Percentiles rank a stretch among this genome's conserved stretches.
phyloP scores from a whole-genome alignment of 2,797 vertebrate species.

The Salarias fasciatus region DNA sequence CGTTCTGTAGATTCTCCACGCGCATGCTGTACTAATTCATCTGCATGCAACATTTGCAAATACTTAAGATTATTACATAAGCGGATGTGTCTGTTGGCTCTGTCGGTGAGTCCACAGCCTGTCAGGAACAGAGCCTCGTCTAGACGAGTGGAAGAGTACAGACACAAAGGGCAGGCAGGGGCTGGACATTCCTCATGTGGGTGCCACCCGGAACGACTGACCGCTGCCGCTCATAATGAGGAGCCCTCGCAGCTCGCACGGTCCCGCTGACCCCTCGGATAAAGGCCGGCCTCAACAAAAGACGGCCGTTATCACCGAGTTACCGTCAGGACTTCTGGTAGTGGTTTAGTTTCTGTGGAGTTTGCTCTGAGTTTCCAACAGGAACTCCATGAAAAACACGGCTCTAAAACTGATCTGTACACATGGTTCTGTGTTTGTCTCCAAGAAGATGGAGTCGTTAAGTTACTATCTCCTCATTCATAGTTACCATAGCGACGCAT shows the following conservation, averaged over 20 bases:
- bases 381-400: no score
- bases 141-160: constrained; percentile 48
- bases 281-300: constrained; percentile 56
- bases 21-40: background rate
- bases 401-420: no score
- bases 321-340: constrained; percentile 23
- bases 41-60: background rate
- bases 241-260: constrained; percentile 44
- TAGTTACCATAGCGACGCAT: no score
- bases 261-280: constrained; percentile 49
- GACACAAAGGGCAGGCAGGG: constrained; percentile 48
- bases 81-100: constrained; percentile 1
- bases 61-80: constrained; percentile 21
- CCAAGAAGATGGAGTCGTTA: no score
- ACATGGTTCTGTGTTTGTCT: no score
- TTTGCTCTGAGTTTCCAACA: no score
- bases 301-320: constrained; percentile 47
- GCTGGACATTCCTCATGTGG: constrained; percentile 64
- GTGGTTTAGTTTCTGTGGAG: no score
- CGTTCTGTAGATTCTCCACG: constrained; percentile 6
- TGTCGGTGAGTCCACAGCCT: constrained; percentile 15
- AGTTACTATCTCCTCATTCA: no score
- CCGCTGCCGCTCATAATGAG: constrained; percentile 55
- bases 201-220: constrained; percentile 46
- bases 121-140: constrained; percentile 30